Base-by-base conservation (phyloP, 1,140 invertebrate species). In the Spodoptera litura region DNA sequence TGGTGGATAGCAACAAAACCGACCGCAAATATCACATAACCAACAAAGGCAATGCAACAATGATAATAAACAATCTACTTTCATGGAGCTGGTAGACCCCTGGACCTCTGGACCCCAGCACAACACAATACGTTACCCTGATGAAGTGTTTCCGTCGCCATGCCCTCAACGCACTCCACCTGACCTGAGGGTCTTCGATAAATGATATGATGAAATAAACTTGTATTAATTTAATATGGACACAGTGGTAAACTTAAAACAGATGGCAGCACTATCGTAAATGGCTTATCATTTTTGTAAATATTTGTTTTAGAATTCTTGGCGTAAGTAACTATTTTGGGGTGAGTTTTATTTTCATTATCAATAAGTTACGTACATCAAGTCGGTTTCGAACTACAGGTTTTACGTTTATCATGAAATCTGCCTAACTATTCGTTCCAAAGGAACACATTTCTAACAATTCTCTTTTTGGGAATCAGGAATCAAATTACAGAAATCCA, bases 21-120 rank as follows among this genome's bases (percentile, higher is more conserved):
- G 35, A 52, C 4, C 15, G 12, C 6, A 44, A 44, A 44, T 25
- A 20, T 66, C 61, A 61, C 59, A 27, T 58, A 35, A 66, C 62
- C 49, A 31, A 31, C 49, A 27, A 27, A 13, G 4, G 0, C 10
- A 44, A 44, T 55, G 13, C 20, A 51, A 52, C 20, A 51, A 68
- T 52, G 25, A 49, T 20, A n/a, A 68, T 68, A 68, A 68, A 68
- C 64, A 68, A 52, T 13, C 49, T 25, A 31, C 64, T 68, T 68
- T 52, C 64, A 15, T 20, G 15, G 61, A 59, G 10, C 58, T 31
- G 58, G 58, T 59, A 44, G 58, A 25, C 58, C 58, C 25, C 58
- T 31, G 58, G 58, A 59, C 58, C 58, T 27, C 10, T 31, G 58
- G 58, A 4, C 0, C 59, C 13, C 9, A 44, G 38, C 38, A 44